A percentile compares a stretch with the other conserved stretches of the same genome.
phyloP scores from a whole-genome alignment of 2,113 vertebrate genomes.

The Poeciliopsis prolifica region DNA sequence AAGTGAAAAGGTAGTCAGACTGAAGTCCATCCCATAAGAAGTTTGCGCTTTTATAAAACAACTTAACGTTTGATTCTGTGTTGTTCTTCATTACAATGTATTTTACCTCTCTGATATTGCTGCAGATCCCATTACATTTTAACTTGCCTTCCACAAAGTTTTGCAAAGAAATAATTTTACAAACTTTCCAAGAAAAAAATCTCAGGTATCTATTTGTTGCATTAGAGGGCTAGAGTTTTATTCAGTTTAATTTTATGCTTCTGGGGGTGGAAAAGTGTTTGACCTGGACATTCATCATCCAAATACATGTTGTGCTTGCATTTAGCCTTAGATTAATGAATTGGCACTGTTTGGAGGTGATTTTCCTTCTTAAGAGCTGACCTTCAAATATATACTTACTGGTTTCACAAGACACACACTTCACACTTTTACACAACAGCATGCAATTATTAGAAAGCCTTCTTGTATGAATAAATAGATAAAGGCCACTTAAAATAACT shows the following conservation, averaged over 20 bases:
- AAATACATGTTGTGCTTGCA: constrained; percentile 62
- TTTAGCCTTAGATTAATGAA: constrained; percentile 69
- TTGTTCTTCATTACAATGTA: no score
- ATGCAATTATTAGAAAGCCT: constrained; percentile 25
- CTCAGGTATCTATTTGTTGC: constrained; percentile 7
- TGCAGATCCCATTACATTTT: background rate
- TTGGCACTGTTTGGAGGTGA: constrained; percentile 65
- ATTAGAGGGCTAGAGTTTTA: constrained; percentile 36
- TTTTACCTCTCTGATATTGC: no score
- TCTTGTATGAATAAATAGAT: constrained; percentile 21
- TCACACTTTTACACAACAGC: constrained; percentile 32
- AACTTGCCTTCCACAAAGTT: background rate
- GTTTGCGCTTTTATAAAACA: no score
- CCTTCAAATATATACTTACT: constrained; percentile 63
- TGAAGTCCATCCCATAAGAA: no score
- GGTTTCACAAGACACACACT: constrained; percentile 30
- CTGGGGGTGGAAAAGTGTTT: constrained; percentile 51
- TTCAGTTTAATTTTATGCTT: constrained; percentile 55
- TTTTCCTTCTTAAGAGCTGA: constrained; percentile 63
- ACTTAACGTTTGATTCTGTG: no score
- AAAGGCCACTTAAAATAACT: constrained; percentile 1
- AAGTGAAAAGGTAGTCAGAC: no score
- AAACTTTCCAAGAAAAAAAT: background rate
- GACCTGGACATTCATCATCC: constrained; percentile 69
- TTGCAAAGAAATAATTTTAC: background rate